Evolutionary conservation across 2,113 vertebrate species (phyloP).

Genomic region (Ceyx margarethae): DNA sequence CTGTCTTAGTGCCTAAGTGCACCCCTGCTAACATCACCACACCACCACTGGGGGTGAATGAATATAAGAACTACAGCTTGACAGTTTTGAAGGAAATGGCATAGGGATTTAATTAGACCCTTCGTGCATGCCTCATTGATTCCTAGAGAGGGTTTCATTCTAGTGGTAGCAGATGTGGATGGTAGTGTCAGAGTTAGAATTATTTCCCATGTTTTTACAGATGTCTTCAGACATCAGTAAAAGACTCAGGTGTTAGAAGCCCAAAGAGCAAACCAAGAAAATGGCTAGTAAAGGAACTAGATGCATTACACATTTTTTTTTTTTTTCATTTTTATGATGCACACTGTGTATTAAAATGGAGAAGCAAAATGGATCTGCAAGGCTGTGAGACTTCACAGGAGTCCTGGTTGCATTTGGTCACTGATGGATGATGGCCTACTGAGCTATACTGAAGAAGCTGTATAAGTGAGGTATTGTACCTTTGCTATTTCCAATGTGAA

Average conservation of each 20-base stretch:
- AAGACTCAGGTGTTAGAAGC: background rate
- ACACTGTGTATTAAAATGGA: background rate
- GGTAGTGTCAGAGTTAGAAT: slow-evolving; percentile 19
- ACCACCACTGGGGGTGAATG: slow-evolving; percentile 47
- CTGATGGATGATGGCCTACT: background rate
- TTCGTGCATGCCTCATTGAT: slow-evolving; percentile 62
- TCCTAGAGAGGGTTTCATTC: slow-evolving; percentile 68
- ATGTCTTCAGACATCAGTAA: slow-evolving; percentile 5
- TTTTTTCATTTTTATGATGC: background rate
- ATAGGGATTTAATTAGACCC: slow-evolving; percentile 70
- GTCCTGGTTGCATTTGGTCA: background rate
- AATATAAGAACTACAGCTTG: slow-evolving; percentile 66
- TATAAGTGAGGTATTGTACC: background rate
- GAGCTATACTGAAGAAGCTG: background rate
- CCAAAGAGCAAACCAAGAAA: background rate
- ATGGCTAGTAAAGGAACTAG: background rate
- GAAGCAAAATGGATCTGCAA: background rate
- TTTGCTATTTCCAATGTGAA: background rate
- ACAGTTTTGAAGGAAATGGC: slow-evolving; percentile 72
- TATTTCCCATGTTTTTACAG: slow-evolving; percentile 16
- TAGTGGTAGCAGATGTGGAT: slow-evolving; percentile 67
- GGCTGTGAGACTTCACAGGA: background rate
- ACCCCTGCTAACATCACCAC: slow-evolving; percentile 64
- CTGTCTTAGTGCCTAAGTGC: slow-evolving; percentile 60
- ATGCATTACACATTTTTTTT: background rate